A percentile compares a stretch with the other conserved stretches of the same genome.
Conservation (phyloP, 2,888 invertebrate species). For the Ophion ventricosus region DNA sequence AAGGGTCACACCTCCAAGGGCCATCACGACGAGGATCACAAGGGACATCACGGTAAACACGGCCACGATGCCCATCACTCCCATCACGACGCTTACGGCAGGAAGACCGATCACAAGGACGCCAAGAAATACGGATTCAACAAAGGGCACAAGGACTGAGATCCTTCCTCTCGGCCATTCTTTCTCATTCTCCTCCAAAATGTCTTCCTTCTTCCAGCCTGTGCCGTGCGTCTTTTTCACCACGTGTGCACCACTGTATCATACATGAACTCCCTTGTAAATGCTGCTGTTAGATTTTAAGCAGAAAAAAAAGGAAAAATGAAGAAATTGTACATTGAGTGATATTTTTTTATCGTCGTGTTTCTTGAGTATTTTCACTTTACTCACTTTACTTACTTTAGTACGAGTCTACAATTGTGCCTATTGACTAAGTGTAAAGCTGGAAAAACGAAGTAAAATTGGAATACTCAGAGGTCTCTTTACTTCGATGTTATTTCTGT, state of each 20-base stretch:
- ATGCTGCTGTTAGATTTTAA: conserved; percentile 29
- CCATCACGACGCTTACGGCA: conserved; percentile 86
- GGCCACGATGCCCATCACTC: conserved; percentile 87
- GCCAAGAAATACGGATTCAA: conserved; percentile 87
- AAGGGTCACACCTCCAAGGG: conserved; percentile 88
- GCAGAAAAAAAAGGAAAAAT: not conserved
- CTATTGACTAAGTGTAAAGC: too few species aligned
- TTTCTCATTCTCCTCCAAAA: not conserved
- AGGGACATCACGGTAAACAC: conserved; percentile 86
- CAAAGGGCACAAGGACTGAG: conserved; percentile 70
- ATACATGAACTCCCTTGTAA: conserved; percentile 19
- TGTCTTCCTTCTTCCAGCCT: conserved; percentile 1
- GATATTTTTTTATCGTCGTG: conserved; percentile 42
- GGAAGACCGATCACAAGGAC: conserved; percentile 86
- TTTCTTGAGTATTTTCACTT: too few species aligned
- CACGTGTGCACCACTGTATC: not conserved
- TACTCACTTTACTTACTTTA: too few species aligned
- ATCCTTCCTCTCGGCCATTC: not conserved
- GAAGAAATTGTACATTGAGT: conserved; percentile 35
- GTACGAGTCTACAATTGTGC: not conserved
- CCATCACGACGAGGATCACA: conserved; percentile 87
- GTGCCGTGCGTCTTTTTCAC: conserved; percentile 1
- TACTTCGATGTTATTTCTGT: too few species aligned
- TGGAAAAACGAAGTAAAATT: not conserved
- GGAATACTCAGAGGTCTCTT: too few species aligned